These are phyloP conservation scores for Rhodeus uyekii DNA, from an alignment of 2,797 vertebrate species.

Conservation along the genomic window DNA sequence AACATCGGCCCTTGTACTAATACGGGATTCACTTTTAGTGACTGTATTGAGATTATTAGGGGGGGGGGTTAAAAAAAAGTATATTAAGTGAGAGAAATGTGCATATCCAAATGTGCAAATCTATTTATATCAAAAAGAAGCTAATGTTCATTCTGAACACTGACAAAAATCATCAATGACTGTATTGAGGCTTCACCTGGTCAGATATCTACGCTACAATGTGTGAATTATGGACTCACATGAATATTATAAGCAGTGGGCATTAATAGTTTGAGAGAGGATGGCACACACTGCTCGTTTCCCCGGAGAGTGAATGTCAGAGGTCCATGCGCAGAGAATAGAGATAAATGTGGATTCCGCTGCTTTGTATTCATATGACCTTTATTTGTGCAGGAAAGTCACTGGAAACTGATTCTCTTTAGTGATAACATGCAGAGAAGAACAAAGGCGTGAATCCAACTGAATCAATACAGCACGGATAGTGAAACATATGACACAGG, in stretches of 20 bases:
- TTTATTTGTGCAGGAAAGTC: constrained; percentile 41
- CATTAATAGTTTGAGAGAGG: constrained; percentile 16
- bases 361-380: constrained; percentile 38
- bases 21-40: neutral
- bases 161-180: neutral
- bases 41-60: neutral
- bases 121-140: neutral
- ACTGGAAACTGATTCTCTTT: constrained; percentile 26
- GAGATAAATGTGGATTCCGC: constrained; percentile 28
- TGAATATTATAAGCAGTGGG: constrained; percentile 4
- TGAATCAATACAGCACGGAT: constrained; percentile 6
- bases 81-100: neutral
- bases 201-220: neutral
- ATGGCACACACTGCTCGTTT: neutral
- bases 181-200: neutral
- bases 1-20: neutral
- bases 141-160: neutral
- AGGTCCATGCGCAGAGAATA: constrained; percentile 26
- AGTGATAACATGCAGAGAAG: constrained; percentile 42
- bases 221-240: constrained; percentile 5
- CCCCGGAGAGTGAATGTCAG: constrained; percentile 32
- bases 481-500: constrained; percentile 3
- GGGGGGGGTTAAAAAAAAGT: neutral
- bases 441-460: constrained; percentile 5
- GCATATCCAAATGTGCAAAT: neutral